Evolutionary conservation across 2,888 invertebrate species (phyloP).

Genomic region (Antheraea assamensis): DNA sequence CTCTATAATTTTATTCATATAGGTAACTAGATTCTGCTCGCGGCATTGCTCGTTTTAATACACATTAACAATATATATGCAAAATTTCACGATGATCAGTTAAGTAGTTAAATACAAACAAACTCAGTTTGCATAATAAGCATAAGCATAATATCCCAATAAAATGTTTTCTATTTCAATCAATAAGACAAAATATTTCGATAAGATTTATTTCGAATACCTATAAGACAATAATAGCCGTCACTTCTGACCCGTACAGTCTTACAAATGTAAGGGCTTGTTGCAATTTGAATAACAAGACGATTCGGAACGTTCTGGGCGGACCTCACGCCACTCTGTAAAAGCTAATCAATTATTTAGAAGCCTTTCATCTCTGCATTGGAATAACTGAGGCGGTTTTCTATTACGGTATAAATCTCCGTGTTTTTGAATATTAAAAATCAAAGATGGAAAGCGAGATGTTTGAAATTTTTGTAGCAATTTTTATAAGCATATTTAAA

Average conservation of each 20-base stretch:
- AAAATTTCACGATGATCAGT: no score
- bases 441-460: neutral
- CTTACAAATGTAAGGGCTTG: constrained; percentile 52
- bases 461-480: neutral
- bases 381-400: constrained; percentile 42
- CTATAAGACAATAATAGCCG: constrained; percentile 27
- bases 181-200: neutral
- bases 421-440: constrained; percentile 8
- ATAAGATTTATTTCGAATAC: constrained; percentile 16
- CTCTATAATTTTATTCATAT: no score
- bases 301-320: constrained; percentile 44
- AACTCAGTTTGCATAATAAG: no score
- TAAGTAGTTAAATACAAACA: no score
- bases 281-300: constrained; percentile 63
- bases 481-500: no score
- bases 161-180: neutral
- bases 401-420: constrained; percentile 6
- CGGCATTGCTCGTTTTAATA: no score
- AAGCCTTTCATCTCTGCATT: constrained; percentile 58
- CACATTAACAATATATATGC: no score
- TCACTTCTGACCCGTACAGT: constrained; percentile 44
- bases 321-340: constrained; percentile 51
- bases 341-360: constrained; percentile 68
- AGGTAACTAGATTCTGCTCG: no score
- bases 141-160: no score